phyloP scores from a whole-genome alignment of 2,888 invertebrate species.

The Lithophane leautieri region DNA sequence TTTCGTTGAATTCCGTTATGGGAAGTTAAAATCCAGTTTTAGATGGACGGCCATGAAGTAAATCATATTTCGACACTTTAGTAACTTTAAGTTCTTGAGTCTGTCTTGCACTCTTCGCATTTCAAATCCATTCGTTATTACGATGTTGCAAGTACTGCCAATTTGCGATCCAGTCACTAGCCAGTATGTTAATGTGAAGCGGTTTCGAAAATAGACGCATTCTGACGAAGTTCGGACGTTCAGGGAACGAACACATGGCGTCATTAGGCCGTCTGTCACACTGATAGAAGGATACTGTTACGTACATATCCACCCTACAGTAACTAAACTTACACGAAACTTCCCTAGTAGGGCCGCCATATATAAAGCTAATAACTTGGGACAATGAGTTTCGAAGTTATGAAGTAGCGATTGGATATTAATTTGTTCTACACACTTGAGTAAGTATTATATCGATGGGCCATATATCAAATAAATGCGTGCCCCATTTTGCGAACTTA shows the following conservation, averaged over 20 bases:
- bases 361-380: slow-evolving; percentile 50
- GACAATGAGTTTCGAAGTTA: slow-evolving; percentile 52
- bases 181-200: slow-evolving; percentile 71
- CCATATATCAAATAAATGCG: slow-evolving; percentile 51
- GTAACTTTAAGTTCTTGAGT: slow-evolving; percentile 31
- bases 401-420: slow-evolving; percentile 46
- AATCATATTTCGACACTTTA: slow-evolving; percentile 4
- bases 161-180: slow-evolving; percentile 70
- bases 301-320: slow-evolving; percentile 55
- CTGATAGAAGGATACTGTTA: slow-evolving; percentile 61
- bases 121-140: slow-evolving; percentile 68
- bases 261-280: slow-evolving; percentile 68
- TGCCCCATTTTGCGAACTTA: slow-evolving; percentile 47
- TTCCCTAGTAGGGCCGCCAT: slow-evolving; percentile 45
- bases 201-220: slow-evolving; percentile 70
- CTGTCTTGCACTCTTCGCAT: slow-evolving; percentile 43
- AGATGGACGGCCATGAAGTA: background rate
- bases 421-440: slow-evolving; percentile 38
- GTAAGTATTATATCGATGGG: slow-evolving; percentile 39
- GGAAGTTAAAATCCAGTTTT: background rate
- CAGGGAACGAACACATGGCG: slow-evolving; percentile 69
- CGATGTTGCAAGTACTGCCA: slow-evolving; percentile 69
- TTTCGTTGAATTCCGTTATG: background rate
- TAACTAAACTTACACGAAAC: slow-evolving; percentile 50
- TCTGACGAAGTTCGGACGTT: slow-evolving; percentile 62